Conservation (phyloP, 2,888 invertebrate genomes). For the Parapristionchus giblindavisi region DNA sequence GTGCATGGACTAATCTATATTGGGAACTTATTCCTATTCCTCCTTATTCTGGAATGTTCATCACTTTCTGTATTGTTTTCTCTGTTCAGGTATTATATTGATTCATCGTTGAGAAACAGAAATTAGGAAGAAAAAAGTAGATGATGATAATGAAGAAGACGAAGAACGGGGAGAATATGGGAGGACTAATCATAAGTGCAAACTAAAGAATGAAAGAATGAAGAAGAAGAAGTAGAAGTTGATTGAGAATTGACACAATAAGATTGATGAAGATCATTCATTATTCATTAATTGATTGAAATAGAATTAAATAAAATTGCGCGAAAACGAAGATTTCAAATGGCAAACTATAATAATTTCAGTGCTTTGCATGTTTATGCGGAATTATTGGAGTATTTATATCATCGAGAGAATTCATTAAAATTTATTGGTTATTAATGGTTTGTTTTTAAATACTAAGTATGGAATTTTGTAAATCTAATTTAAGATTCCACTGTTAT, state of each 20-base stretch:
- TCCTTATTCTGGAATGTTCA: background rate
- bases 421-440: slow-evolving; percentile 36
- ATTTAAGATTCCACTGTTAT: slow-evolving; percentile 30
- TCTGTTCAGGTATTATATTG: slow-evolving; percentile 2
- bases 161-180: background rate
- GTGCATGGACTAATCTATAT: slow-evolving; percentile 15
- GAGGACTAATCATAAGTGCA: background rate
- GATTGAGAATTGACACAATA: too few species aligned
- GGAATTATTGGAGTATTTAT: slow-evolving; percentile 34
- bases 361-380: slow-evolving; percentile 29
- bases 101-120: too few species aligned
- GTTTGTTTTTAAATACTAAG: background rate
- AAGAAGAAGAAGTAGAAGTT: background rate
- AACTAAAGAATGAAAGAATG: background rate
- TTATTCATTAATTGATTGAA: too few species aligned
- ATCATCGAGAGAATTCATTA: slow-evolving; percentile 32
- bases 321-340: background rate
- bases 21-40: slow-evolving; percentile 32
- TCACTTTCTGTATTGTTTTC: slow-evolving; percentile 8
- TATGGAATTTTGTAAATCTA: background rate
- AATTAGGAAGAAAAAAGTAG: too few species aligned
- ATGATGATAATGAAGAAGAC: too few species aligned
- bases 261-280: too few species aligned
- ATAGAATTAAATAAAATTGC: background rate
- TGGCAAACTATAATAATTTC: background rate